Base-by-base conservation (phyloP, 2,113 vertebrate genomes). In the Myotis davidii region DNA sequence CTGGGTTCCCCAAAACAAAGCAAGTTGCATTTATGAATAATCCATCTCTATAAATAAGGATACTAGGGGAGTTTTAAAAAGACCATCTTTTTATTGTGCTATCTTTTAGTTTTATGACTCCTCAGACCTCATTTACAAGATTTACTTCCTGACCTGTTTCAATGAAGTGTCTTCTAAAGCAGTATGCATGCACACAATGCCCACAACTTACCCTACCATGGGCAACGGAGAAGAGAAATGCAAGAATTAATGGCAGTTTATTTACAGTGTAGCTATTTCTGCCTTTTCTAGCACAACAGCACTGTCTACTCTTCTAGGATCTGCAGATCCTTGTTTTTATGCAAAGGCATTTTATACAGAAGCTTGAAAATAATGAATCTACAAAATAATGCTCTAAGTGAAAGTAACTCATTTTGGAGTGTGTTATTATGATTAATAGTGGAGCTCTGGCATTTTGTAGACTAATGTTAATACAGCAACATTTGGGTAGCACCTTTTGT, bases 281-380 rank as follows among this genome's bases (percentile, higher is more conserved):
- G 48, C 27, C 59, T 93, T 84, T 76, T 20, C 70, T 42, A 77
- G 70, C 21, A 39, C 20, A 18, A 52, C 16, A 91, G 64, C 37
- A n/a, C 10, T 29, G 37, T 69, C 69, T 77, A 9, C 18, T 59
- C 7, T 85, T 88, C 59, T 61, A 61, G 59, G 59, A 3, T 77
- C 7, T 1, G 20, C 1, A 54, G 54, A 9, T 42, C 20, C 23
- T 79, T 61, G 32, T 29, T 61, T 54, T 92, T 74, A 42, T 32
- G 34, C 78, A 90, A 94, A 87, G 64, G 20, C 50, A n/a, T 92
- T 84, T 39, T 79, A 54, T 91, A 83, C 67, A 61, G 50, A 81
- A 88, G 56, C 45, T 94, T 94, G 34, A 70, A 95, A 96, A 78
- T 93, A 93, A 88, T 94, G 81, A 88, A 78, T 85, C 76, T 90